Evolutionary conservation across 2,888 invertebrate species (phyloP).

Genomic region (Trissoscelio sp.): DNA sequence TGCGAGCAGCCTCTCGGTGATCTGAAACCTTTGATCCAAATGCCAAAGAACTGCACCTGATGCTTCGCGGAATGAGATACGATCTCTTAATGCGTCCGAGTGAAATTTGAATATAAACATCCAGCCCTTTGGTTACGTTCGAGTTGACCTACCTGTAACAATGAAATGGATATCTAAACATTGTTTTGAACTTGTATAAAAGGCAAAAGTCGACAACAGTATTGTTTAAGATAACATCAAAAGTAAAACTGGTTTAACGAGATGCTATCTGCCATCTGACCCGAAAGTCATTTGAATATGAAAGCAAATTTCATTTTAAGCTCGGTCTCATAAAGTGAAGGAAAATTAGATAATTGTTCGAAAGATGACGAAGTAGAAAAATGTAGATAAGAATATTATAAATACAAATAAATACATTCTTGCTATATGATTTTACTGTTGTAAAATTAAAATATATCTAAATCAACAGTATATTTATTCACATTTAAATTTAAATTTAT

Average conservation of each 20-base stretch:
- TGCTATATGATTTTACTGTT: too few species aligned
- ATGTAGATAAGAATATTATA: slow-evolving; percentile 19
- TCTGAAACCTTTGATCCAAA: slow-evolving; percentile 67
- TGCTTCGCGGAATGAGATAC: slow-evolving; percentile 25
- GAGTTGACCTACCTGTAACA: slow-evolving; percentile 37
- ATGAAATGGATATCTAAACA: slow-evolving; percentile 26
- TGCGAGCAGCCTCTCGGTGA: slow-evolving; percentile 59
- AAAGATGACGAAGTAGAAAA: slow-evolving; percentile 33
- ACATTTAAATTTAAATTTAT: too few species aligned
- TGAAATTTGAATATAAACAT: slow-evolving; percentile 47
- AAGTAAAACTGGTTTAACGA: slow-evolving; percentile 64
- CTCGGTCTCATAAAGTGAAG: slow-evolving; percentile 2
- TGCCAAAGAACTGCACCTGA: slow-evolving; percentile 55
- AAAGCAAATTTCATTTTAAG: slow-evolving; percentile 62
- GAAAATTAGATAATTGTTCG: slow-evolving; percentile 26
- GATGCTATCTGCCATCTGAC: slow-evolving; percentile 46
- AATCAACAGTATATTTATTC: too few species aligned
- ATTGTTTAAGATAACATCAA: slow-evolving; percentile 61
- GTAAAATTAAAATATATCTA: too few species aligned
- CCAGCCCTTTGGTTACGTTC: slow-evolving; percentile 26
- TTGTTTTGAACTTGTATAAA: slow-evolving; percentile 44
- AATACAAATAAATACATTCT: too few species aligned
- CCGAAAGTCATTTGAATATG: slow-evolving; percentile 58
- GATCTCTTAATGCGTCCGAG: slow-evolving; percentile 30
- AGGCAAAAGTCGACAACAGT: slow-evolving; percentile 12